These are phyloP conservation scores for Glyptemys insculpta DNA, from an alignment of 2,797 vertebrate species.

Conservation along the genomic window DNA sequence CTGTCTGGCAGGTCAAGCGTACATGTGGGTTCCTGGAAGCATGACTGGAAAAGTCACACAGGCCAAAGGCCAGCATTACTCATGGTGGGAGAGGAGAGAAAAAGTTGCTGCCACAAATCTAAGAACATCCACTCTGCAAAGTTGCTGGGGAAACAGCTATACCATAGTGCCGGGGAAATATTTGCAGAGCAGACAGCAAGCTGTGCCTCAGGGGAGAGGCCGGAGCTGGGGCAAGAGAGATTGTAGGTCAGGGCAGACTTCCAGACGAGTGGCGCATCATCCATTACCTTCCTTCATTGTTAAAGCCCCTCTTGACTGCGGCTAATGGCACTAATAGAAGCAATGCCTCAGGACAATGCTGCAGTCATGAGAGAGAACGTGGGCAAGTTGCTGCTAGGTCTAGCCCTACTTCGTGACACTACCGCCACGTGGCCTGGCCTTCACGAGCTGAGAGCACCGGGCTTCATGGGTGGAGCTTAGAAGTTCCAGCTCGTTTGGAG, in stretches of 20 bases:
- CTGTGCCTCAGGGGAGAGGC: background rate
- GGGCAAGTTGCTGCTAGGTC: background rate
- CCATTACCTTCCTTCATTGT: background rate
- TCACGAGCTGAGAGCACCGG: background rate
- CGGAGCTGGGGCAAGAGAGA: background rate
- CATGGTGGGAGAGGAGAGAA: background rate
- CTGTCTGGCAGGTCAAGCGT: background rate
- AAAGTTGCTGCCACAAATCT: background rate
- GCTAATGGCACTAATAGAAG: background rate
- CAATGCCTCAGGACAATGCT: background rate
- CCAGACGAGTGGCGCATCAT: background rate
- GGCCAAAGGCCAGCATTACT: background rate
- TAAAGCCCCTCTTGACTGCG: background rate
- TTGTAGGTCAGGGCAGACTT: background rate
- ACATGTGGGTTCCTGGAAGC: background rate
- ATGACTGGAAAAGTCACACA: background rate
- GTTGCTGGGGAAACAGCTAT: background rate
- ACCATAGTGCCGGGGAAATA: background rate
- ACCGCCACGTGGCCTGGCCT: background rate
- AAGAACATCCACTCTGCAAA: background rate
- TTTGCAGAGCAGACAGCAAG: background rate
- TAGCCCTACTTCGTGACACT: background rate
- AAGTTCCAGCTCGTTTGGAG: background rate
- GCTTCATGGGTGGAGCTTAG: background rate
- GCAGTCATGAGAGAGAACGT: background rate